Evolutionary conservation across 2,888 invertebrate genomes (phyloP).

Genomic region (Acanthosepion pharaonis): DNA sequence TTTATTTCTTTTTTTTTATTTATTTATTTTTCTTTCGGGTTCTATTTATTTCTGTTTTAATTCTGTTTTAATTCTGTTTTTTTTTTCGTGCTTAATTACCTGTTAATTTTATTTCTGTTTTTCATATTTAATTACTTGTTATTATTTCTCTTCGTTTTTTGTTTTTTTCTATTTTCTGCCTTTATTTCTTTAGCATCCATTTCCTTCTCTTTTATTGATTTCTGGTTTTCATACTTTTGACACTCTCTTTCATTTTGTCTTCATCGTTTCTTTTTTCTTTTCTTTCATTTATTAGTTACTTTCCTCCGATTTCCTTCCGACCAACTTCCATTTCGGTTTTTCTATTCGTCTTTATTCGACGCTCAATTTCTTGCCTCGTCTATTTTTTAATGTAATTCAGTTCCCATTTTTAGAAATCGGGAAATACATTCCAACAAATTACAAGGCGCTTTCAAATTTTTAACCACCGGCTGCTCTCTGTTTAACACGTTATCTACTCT

Average conservation of each 20-base stretch:
- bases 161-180: too few relatives aligned
- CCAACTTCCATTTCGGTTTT: neutral
- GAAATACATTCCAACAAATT: neutral
- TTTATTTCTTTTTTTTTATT: too few relatives aligned
- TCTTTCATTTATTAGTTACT: neutral
- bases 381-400: neutral
- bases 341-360: neutral
- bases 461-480: constrained; percentile 33
- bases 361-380: neutral
- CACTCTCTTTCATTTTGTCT: neutral
- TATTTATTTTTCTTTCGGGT: too few relatives aligned
- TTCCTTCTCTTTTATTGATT: too few relatives aligned
- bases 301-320: neutral
- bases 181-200: too few relatives aligned
- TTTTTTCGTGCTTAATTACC: too few relatives aligned
- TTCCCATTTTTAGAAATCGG: constrained; percentile 33
- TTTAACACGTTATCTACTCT: neutral
- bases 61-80: too few relatives aligned
- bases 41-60: too few relatives aligned
- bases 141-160: too few relatives aligned
- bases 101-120: too few relatives aligned
- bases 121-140: too few relatives aligned
- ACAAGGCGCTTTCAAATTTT: neutral
- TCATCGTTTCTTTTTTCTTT: neutral
- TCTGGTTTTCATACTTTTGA: neutral